Evolutionary conservation across 2,888 invertebrate genomes (phyloP).

Genomic region (Diachrysia chrysitis): DNA sequence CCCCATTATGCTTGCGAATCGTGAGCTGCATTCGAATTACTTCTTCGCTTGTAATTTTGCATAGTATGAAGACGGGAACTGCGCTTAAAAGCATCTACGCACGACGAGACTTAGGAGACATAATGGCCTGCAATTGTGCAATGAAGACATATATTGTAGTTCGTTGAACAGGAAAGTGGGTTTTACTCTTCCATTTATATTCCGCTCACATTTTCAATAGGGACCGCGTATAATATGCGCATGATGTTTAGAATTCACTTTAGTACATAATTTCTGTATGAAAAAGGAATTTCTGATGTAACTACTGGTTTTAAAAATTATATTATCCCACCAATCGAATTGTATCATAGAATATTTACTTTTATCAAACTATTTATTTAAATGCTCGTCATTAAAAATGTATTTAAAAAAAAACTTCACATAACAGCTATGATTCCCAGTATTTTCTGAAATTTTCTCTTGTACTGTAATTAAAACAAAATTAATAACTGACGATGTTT

Average conservation of each 20-base stretch:
- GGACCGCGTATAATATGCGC: constrained; percentile 2
- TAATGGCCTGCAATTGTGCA: constrained; percentile 50
- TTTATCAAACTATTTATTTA: no score
- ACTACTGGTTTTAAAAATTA: background rate
- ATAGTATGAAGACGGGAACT: constrained; percentile 63
- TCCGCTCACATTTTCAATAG: background rate
- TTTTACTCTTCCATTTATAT: constrained; percentile 20
- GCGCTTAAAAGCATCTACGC: constrained; percentile 72
- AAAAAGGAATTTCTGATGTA: background rate
- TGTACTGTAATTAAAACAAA: background rate
- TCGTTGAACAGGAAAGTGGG: constrained; percentile 11
- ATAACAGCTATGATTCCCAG: no score
- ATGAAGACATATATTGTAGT: constrained; percentile 37
- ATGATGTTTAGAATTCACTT: background rate
- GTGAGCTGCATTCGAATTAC: constrained; percentile 87
- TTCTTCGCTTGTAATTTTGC: constrained; percentile 85
- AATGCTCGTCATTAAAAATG: no score
- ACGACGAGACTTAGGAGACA: constrained; percentile 46
- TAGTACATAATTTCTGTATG: background rate
- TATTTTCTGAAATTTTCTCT: no score
- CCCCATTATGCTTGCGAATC: constrained; percentile 86
- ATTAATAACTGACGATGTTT: background rate
- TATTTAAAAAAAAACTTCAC: no score
- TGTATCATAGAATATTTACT: no score
- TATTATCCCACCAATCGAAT: no score